Evolutionary conservation across 2,797 vertebrate genomes (phyloP), one percentile per base, ranked within the genome.

Genomic region (Hyperoplus immaculatus): DNA sequence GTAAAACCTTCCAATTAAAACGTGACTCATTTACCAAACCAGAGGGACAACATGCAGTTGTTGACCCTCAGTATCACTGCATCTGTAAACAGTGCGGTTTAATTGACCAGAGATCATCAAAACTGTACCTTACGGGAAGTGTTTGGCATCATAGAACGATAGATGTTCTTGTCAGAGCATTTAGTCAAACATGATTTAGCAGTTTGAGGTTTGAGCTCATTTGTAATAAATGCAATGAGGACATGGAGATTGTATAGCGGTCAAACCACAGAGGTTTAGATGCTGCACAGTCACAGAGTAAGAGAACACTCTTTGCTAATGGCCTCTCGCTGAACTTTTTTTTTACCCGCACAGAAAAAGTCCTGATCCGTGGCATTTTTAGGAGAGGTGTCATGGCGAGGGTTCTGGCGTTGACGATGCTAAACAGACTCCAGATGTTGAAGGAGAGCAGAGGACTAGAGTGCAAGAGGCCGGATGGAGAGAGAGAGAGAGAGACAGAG

Each of bases 361-460:
- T 71, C 57, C 77, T 75, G 68, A 82, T 81, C 77, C 62, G 53
- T 78, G 80, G 84, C 77, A 91, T 89, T 87, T 88, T 89, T 87
- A 79, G 70, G 77, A 78, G 81, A 87, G 85, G 88, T 90, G 92
- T 92, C 90, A 92, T 85, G 83, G 82, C 53, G 7, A 83, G 84
- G 79, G 82, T 82, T 89, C 85, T 67, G 80, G 84, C 57, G 86
- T 78, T 87, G 81, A 84, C 87, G 87, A 92, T 69, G 75, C 89
- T 91, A 92, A 95, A 95, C 94, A 94, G 92, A 87, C 91, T 94
- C 94, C 94, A 95, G 94, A 95, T 95, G 95, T 95, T 80, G 80
- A 92, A 83, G 82, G 88, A 86, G 83, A 79, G 88, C 88, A 87
- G 80, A 90, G 84, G 87, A 87, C 58, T 68, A 79, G 64, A 83